Base-by-base conservation (phyloP, 2,113 vertebrate species). In the Vulpes vulpes region DNA sequence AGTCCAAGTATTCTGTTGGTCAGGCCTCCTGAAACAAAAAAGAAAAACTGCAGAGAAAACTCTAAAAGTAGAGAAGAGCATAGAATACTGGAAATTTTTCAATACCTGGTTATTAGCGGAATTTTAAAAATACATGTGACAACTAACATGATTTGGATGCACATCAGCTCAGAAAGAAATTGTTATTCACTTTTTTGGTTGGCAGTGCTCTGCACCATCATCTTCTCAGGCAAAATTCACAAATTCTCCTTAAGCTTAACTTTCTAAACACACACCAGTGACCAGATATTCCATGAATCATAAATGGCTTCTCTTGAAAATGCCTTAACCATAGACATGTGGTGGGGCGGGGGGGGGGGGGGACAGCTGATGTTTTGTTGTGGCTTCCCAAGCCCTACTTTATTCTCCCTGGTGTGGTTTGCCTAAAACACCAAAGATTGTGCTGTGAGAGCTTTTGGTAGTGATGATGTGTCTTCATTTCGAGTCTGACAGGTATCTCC, bases 231-330 rank as follows among this genome's bases (percentile, higher is more conserved):
- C 57, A 30, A 59, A 25, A 83, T 32, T 88, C 94, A 92, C 91
- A 94, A 83, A 17, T 27, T 88, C 49, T 83, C 43, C 53, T 86
- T 94, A 91, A 49, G 3, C 16, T 4, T 80, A 69, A 53, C 69
- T 84, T 89, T 83, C 85, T 62, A 16, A 67, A 89, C 32, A 84
- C 38, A 69, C 35, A 57, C 8, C 81, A 81, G 62, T 60, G n/a
- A 38, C 78, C 62, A 92, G 38, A 85, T 78, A 71, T 76, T 94
- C 95, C 55, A 59, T 49, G 81, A 95, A 89, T 71, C 30, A 65
- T 71, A 55, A 55, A 25, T 88, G 32, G 27, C 38, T 88, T 8
- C 76, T 95, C 57, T 89, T 96, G 84, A 55, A 98, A 97, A 95
- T 91, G 38, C 22, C 92, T 97, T 69, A 67, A 96, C 60, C 67